Evolutionary conservation across 2,888 invertebrate species (phyloP), one percentile per base, ranked within the genome.

Genomic region (Noctua janthina): DNA sequence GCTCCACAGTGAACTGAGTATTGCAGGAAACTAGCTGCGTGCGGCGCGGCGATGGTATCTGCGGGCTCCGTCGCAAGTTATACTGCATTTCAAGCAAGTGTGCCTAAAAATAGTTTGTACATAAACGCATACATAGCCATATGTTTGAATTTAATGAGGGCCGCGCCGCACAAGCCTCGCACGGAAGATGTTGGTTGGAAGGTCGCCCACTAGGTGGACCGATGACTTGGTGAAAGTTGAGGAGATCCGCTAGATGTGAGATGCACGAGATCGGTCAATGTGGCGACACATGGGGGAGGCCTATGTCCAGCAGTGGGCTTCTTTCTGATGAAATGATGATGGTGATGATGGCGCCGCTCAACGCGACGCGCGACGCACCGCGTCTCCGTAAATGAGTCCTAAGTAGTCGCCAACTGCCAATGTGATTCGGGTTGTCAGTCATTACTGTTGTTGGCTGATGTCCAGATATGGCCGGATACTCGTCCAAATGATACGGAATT

Each of bases 401-500:
- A 64, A 64, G 35, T 46, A 69, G 20, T 62, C 13, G 43, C 68
- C 51, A 76, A 69, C 49, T n/a, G 56, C 56, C 49, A 35, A 59
- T 39, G 13, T 43, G 39, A 35, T 49, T 62, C 10, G 7, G 23
- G 23, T 7, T 62, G 62, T 77, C 83, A 62, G 68, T 81, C 83
- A 80, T 75, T 35, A 74, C 2, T 23, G 10, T 0, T 15, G 51
- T 62, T 83, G 81, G 81, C 81, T 8, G 17, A 54, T 29, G 29
- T 46, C 81, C 81, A 81, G 81, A 81, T 69, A 76, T 54, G 39
- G 51, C 15, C 35, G 39, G 68, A 39, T 56, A 64, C 29, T 54
- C 39, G 46, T 69, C 83, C 81, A 83, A 81, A 81, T 83, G 29
- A 62, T 62, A 54, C 78, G 7, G n/a, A 78, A 79, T 79, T 70